Base-by-base conservation (phyloP, 2,888 invertebrate species). In the Watsonalla cultraria region DNA sequence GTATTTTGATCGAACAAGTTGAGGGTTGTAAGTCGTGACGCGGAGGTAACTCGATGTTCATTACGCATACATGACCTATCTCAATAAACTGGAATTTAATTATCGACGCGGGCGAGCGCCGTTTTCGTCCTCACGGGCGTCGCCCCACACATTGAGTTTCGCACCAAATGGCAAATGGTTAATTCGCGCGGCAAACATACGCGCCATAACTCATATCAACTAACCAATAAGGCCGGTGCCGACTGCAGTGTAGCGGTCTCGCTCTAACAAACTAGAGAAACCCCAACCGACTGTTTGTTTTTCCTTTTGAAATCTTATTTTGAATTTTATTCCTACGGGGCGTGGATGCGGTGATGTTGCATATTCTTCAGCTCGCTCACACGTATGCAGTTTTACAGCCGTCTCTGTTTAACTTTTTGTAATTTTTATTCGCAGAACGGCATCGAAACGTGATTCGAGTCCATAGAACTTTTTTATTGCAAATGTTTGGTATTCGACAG, bases 291-390 rank as follows among this genome's bases (percentile, higher is more conserved):
- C 71, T 82, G 83, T 87, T 86, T 86, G 84, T 86, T 89, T 87
- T 86, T 86, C 86, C 82, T 87, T 90, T 88, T 84, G 85, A 88
- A 90, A 87, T 89, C 88, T 90, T 90, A 89, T 90, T 90, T 89
- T 86, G 85, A 88, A 87, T 86, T 89, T 88, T 88, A 88, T 87
- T 87, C 84, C 80, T 78, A 79, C 82, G 90, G 91, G 91, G 91
- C 91, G 91, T 86, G 89, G 85, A 90, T 86, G 89, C 86, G 82
- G 82, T 80, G 84, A 80, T 89, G 91, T 91, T 92, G 92, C 91
- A 92, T 90, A 90, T 84, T 87, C 80, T 87, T 86, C 84, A 84
- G 86, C 91, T 78, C 82, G 75, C 91, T 88, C 84, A 70, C 78
- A 78, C 86, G 67, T 74, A 70, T 70, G 64, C 72, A 52, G 64